Base-by-base conservation (phyloP, 2,888 invertebrate species). In the Folsomia candida region DNA sequence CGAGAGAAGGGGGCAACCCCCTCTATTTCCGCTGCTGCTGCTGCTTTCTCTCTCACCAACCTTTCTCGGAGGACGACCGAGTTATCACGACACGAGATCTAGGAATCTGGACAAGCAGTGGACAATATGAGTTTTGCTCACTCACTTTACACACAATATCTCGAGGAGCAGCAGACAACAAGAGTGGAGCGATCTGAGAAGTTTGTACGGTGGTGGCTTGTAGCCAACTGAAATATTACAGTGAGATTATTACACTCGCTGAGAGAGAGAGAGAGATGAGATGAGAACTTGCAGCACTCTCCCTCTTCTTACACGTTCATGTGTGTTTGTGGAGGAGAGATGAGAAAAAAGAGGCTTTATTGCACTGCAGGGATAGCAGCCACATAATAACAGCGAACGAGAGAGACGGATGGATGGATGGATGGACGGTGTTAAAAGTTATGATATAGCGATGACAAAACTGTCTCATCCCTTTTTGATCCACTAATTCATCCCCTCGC, bases 1-100 rank as follows among this genome's bases (percentile, higher is more conserved):
- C n/a, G 54, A 60, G 9, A 18, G 60, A 60, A 60, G 60, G 60
- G 60, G 60, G 60, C 60, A 20, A 9, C 60, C n/a, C 20, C 60
- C 54, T n/a, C n/a, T n/a, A n/a, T n/a, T n/a, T n/a, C n/a, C 54
- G 9, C 22, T 54, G 18, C 54, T 18, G 57, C 57, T 22, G 11
- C n/a, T 6, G 20, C 60, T n/a, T 11, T 2, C n/a, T n/a, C 26
- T 24, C 4, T 28, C 61, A 28, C 27, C 18, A 28, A 37, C 37
- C 14, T 37, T 4, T 37, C 14, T 14, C 37, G 37, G 37, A 37
- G 14, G 6, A 14, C 37, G 6, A 37, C 37, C 37, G 37, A 37
- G 37, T 37, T 37, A 37, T 37, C 37, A 37, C 37, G 37, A 37
- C 37, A 37, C 37, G 6, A 37, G 37, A 37, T 37, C 37, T 37